Base-by-base conservation (phyloP, 2,888 invertebrate species). In the Drosophila crucigera region DNA sequence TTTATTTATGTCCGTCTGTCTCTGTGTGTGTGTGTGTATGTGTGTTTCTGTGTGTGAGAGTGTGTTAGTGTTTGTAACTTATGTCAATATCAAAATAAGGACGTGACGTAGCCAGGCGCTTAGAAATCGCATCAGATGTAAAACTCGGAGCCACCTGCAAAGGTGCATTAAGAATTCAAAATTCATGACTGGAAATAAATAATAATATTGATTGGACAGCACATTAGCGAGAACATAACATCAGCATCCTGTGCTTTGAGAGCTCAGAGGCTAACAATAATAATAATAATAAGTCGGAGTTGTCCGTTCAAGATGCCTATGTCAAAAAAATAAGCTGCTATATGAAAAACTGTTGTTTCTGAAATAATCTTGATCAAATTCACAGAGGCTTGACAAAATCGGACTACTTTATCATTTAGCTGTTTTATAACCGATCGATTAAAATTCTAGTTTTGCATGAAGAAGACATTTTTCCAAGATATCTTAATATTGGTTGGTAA, bases 71-170 rank as follows among this genome's bases (percentile, higher is more conserved):
- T 56, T 30, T 30, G 25, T 53, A 14, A 71, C 52, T 33, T 31
- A 66, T 52, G 7, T 37, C 39, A 31, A 66, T n/a, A 50, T 37
- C 5, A 11, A 58, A 58, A n/a, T 41, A n/a, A 60, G 56, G 55
- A 69, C 41, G 33, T 22, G 49, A 50, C 62, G 60, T 50, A 33
- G 28, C 1, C n/a, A 19, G 31, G 41, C 62, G 60, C 73, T 33
- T 28, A n/a, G 31, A 22, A 22, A 37, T 41, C 43, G 4, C 62
- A 58, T 90, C 80, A 87, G 60, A 87, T 87, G 80, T 90, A 90
- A 87, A 89, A 90, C 62, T 88, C 87, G 68, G 87, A 90, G 62
- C 91, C 87, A 65, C 87, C 87, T 88, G 89, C 25, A 89, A 90
- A 52, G 59, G 53, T 65, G 53, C 55, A 62, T 61, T 65, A 54